Conservation (phyloP, 2,888 invertebrate genomes). For the Andrena dorsata region DNA sequence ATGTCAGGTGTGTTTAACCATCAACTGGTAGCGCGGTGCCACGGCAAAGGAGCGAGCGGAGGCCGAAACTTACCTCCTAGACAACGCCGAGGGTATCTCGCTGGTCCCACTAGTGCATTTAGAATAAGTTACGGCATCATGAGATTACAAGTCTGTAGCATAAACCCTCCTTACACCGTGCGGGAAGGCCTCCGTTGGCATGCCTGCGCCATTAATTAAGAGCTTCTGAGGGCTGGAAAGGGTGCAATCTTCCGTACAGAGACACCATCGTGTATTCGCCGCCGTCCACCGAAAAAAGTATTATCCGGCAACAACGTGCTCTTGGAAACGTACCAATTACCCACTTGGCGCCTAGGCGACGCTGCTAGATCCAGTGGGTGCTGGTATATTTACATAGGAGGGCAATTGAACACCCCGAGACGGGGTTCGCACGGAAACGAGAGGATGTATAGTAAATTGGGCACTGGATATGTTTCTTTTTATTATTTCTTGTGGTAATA, state of each 20-base stretch:
- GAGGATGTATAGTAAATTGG: not conserved
- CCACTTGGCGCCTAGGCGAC: slow-evolving; percentile 24
- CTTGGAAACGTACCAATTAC: slow-evolving; percentile 57
- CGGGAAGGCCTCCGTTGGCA: slow-evolving; percentile 66
- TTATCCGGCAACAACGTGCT: slow-evolving; percentile 52
- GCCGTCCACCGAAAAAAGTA: slow-evolving; percentile 62
- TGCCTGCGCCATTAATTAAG: slow-evolving; percentile 81
- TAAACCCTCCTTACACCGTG: slow-evolving; percentile 80
- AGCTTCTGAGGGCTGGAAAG: slow-evolving; percentile 80
- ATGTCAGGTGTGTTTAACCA: slow-evolving; percentile 76
- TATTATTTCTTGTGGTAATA: not conserved
- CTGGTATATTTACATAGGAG: slow-evolving; percentile 24
- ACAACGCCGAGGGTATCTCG: slow-evolving; percentile 80
- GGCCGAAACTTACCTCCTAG: slow-evolving; percentile 80
- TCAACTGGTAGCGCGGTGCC: slow-evolving; percentile 69
- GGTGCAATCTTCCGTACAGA: slow-evolving; percentile 77
- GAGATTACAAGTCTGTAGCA: slow-evolving; percentile 84
- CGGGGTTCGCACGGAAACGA: not conserved
- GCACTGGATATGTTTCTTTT: not conserved
- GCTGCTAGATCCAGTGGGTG: slow-evolving; percentile 14
- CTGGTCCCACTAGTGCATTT: slow-evolving; percentile 83
- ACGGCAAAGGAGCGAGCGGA: slow-evolving; percentile 68
- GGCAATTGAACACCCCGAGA: slow-evolving; percentile 1
- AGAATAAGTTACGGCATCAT: slow-evolving; percentile 84
- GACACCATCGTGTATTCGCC: slow-evolving; percentile 58